phyloP scores from a whole-genome alignment of 1,140 invertebrate species.

The Drosophila athabasca region DNA sequence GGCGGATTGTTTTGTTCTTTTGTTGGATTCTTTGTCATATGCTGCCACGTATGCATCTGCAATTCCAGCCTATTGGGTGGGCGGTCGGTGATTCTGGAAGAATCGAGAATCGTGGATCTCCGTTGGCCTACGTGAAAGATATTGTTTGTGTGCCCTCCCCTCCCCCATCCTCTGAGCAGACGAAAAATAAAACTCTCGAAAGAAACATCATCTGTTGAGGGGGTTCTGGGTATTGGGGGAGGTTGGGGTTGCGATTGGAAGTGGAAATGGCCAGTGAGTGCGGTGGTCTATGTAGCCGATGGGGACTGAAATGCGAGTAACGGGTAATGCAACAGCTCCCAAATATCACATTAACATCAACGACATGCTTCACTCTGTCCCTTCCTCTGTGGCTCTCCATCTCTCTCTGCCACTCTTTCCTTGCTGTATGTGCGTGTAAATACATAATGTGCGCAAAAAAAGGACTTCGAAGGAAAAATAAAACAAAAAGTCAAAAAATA shows the following conservation, averaged over 20 bases:
- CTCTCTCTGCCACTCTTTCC: not conserved
- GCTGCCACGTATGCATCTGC: no score
- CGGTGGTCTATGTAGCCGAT: constrained; percentile 19
- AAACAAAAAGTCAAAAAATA: constrained; percentile 51
- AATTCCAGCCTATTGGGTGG: no score
- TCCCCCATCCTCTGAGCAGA: no score
- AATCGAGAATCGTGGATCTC: no score
- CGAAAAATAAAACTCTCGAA: not conserved
- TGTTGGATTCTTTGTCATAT: no score
- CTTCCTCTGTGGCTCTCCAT: not conserved
- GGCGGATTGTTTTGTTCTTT: no score
- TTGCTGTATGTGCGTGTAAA: constrained; percentile 4
- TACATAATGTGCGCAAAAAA: constrained; percentile 45
- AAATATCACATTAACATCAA: constrained; percentile 69
- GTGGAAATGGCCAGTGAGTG: not conserved
- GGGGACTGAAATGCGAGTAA: constrained; percentile 19
- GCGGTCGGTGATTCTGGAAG: no score
- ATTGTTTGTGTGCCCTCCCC: no score
- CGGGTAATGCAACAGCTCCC: constrained; percentile 39
- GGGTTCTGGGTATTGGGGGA: not conserved
- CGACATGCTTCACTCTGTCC: constrained; percentile 32
- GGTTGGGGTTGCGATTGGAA: not conserved
- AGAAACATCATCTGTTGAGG: not conserved
- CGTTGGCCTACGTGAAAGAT: no score
- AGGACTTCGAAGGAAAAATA: constrained; percentile 23